These are phyloP conservation scores for Tanytarsus gracilentus DNA, from an alignment of 2,888 invertebrate genomes.

Conservation along the genomic window DNA sequence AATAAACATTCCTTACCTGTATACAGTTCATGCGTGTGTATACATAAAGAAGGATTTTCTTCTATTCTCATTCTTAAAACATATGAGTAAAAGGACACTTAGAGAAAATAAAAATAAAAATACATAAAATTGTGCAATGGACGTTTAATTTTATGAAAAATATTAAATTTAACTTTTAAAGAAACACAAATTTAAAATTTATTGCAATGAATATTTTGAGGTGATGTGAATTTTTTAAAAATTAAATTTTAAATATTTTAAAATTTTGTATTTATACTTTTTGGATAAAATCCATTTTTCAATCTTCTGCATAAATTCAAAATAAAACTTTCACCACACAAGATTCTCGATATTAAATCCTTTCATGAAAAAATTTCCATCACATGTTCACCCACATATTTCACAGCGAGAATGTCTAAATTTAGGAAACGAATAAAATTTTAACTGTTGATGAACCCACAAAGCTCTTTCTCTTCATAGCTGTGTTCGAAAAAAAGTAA, in stretches of 20 bases:
- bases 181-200: too few species aligned
- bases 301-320: neutral
- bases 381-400: neutral
- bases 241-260: neutral
- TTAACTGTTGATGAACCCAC: slow-evolving; percentile 28
- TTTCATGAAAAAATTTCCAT: neutral
- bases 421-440: slow-evolving; percentile 5
- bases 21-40: neutral
- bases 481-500: neutral
- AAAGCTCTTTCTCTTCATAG: slow-evolving; percentile 19
- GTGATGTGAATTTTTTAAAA: neutral
- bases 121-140: slow-evolving; percentile 14
- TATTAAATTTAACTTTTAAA: neutral
- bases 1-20: neutral
- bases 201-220: neutral
- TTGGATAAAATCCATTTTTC: neutral
- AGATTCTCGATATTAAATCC: neutral
- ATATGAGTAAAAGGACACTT: neutral
- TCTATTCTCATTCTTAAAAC: neutral
- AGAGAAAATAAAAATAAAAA: neutral
- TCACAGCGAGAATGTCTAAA: neutral
- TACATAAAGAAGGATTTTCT: neutral
- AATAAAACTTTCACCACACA: neutral
- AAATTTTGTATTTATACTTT: neutral
- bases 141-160: neutral